These are phyloP conservation scores for Anser brachyrhynchus DNA, from an alignment of 2,113 vertebrate genomes.

Conservation along the genomic window DNA sequence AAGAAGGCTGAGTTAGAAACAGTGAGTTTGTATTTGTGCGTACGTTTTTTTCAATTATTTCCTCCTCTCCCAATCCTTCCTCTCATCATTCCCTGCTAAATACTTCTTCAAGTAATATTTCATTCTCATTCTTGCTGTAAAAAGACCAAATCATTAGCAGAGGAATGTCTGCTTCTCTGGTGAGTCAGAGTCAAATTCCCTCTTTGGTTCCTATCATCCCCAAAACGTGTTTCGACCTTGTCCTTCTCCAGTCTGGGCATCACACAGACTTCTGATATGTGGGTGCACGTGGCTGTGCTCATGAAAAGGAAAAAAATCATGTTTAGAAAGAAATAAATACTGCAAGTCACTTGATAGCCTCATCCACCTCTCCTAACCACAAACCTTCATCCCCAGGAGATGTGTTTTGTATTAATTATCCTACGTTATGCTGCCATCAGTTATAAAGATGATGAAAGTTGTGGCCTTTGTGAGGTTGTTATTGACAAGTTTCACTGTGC, in stretches of 20 bases:
- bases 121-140: background rate
- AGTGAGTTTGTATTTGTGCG: rapidly evolving
- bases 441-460: background rate
- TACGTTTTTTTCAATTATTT: rapidly evolving
- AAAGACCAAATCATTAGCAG: background rate
- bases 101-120: background rate
- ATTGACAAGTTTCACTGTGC: slow-evolving; percentile 4
- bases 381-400: background rate
- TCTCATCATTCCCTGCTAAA: background rate
- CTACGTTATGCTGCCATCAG: background rate
- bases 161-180: background rate
- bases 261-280: background rate
- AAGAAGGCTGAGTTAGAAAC: background rate
- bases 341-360: background rate
- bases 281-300: background rate
- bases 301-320: background rate
- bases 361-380: background rate
- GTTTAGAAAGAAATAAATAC: background rate
- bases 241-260: background rate
- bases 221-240: background rate
- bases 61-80: background rate
- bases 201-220: background rate
- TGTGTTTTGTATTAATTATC: background rate
- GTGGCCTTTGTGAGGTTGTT: background rate
- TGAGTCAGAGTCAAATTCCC: background rate